Conservation (phyloP, 2,888 invertebrate species). For the Empis stercorea region DNA sequence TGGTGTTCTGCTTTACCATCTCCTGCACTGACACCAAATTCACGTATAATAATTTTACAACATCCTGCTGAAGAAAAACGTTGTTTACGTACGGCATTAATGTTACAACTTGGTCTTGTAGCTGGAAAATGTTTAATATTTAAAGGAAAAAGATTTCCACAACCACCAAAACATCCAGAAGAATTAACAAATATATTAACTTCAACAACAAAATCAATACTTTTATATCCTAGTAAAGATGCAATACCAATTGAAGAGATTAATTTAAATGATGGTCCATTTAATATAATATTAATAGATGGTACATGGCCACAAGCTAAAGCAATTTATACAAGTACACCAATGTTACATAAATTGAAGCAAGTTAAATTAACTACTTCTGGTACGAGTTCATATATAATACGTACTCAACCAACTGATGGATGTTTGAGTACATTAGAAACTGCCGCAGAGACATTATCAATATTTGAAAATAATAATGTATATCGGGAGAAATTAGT, state of each 20-base stretch:
- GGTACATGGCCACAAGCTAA: constrained; percentile 96
- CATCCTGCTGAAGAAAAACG: constrained; percentile 90
- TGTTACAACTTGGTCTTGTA: constrained; percentile 65
- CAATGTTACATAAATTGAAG: constrained; percentile 55
- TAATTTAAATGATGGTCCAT: constrained; percentile 38
- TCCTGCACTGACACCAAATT: constrained; percentile 51
- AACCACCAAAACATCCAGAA: constrained; percentile 35
- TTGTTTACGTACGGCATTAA: constrained; percentile 77
- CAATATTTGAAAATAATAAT: constrained; percentile 56
- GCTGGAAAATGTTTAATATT: constrained; percentile 56
- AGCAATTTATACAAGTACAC: constrained; percentile 75
- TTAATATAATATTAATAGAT: constrained; percentile 75
- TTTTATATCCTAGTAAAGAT: constrained; percentile 68
- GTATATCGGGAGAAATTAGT: constrained; percentile 54
- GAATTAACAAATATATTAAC: constrained; percentile 57
- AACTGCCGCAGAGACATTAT: constrained; percentile 37
- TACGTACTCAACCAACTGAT: constrained; percentile 86
- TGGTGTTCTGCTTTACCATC: constrained; percentile 77
- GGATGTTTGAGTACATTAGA: constrained; percentile 75
- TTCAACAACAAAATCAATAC: constrained; percentile 40
- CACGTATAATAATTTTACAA: constrained; percentile 69
- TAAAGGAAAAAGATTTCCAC: constrained; percentile 69
- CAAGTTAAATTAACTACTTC: constrained; percentile 70
- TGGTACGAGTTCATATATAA: constrained; percentile 73
- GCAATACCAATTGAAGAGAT: constrained; percentile 54